Evolutionary conservation across 2,797 vertebrate species (phyloP).

Genomic region (Pithecia hirsuta): DNA sequence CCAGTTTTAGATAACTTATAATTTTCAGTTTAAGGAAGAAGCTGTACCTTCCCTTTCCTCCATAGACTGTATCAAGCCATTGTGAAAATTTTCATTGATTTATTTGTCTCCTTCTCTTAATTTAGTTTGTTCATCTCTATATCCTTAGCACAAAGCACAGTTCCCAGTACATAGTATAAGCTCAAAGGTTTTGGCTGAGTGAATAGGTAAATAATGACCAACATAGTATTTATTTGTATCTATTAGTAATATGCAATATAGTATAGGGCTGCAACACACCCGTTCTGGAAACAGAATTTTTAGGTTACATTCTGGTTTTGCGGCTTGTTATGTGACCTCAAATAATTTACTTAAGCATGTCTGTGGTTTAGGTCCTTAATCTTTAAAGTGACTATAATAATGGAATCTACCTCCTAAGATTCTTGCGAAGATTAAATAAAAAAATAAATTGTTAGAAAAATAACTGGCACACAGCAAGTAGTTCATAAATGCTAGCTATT

Average conservation of each 20-base stretch:
- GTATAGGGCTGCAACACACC: background rate
- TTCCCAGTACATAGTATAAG: background rate
- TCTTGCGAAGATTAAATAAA: background rate
- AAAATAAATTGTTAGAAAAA: background rate
- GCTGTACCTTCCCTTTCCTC: background rate
- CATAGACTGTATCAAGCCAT: background rate
- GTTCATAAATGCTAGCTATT: background rate
- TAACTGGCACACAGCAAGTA: background rate
- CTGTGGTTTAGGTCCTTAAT: background rate
- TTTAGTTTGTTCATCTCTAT: background rate
- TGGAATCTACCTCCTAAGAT: background rate
- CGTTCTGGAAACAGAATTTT: background rate
- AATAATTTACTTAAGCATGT: background rate
- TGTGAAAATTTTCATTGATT: background rate
- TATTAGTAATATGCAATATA: background rate
- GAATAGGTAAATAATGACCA: background rate
- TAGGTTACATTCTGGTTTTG: background rate
- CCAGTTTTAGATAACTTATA: background rate
- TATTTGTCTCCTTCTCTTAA: background rate
- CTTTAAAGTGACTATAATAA: background rate
- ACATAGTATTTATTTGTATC: background rate
- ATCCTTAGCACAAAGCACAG: background rate
- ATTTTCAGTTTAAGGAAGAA: background rate
- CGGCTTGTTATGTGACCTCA: background rate
- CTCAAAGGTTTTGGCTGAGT: background rate